These are phyloP conservation scores for Andrena chrysosceles DNA, from an alignment of 2,888 invertebrate species.

Conservation along the genomic window DNA sequence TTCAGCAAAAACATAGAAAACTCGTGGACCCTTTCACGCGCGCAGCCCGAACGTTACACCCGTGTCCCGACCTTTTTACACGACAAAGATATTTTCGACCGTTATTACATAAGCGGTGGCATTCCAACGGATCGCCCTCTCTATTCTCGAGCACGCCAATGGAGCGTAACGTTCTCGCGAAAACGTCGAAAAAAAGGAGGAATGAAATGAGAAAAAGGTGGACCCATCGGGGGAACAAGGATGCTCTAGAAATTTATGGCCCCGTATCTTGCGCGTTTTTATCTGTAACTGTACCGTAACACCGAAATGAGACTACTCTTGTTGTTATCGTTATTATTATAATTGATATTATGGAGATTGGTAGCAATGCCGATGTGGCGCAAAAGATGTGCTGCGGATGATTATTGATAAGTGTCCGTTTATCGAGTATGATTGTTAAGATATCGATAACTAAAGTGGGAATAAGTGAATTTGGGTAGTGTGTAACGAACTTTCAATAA, in stretches of 20 bases:
- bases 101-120: constrained; percentile 26
- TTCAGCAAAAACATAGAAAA: constrained; percentile 52
- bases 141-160: background rate
- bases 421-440: background rate
- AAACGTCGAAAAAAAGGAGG: background rate
- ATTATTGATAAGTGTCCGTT: background rate
- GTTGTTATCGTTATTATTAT: no score
- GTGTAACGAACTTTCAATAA: background rate
- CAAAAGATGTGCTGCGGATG: no score
- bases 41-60: background rate
- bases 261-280: background rate
- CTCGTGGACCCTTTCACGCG: constrained; percentile 44
- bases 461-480: background rate
- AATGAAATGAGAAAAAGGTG: background rate
- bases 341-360: no score
- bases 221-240: background rate
- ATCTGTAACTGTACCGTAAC: background rate
- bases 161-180: background rate
- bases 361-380: no score
- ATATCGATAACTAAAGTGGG: background rate
- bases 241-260: background rate
- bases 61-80: constrained; percentile 18
- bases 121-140: background rate
- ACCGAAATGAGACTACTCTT: background rate
- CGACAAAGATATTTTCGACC: constrained; percentile 35